Conservation (phyloP, 1,140 invertebrate genomes). For the Drosophila ironensis region DNA sequence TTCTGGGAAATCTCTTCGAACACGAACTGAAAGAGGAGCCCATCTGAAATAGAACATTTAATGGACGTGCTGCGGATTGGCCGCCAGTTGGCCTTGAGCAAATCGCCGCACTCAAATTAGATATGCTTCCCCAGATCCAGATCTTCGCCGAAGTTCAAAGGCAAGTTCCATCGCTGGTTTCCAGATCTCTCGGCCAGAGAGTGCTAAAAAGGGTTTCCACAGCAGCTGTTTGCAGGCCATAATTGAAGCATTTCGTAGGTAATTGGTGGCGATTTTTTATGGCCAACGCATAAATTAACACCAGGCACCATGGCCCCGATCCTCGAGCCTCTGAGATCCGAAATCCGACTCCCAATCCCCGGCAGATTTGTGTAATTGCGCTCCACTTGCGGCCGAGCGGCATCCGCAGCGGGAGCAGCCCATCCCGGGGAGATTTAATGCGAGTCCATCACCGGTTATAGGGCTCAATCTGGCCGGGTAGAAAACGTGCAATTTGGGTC, state of each 20-base stretch:
- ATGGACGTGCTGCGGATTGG: neutral
- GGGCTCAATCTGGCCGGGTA: conserved; percentile 29
- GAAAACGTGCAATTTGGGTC: conserved; percentile 66
- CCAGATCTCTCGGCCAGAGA: conserved; percentile 1
- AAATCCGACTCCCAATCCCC: conserved; percentile 26
- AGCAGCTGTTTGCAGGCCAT: conserved; percentile 73
- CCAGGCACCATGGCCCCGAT: neutral
- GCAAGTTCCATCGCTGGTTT: neutral
- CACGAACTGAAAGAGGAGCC: neutral
- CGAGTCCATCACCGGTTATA: conserved; percentile 47
- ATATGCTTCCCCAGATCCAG: conserved; percentile 28
- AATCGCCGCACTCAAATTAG: conserved; percentile 45
- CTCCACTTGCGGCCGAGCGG: conserved; percentile 6
- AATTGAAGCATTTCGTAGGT: conserved; percentile 74
- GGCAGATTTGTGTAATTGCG: conserved; percentile 76
- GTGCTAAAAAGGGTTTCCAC: conserved; percentile 74
- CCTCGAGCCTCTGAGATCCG: neutral
- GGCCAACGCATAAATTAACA: conserved; percentile 77
- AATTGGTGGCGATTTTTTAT: conserved; percentile 75
- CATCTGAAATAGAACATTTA: conserved; percentile 37
- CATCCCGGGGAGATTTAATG: conserved; percentile 51
- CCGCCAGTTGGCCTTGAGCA: conserved; percentile 31
- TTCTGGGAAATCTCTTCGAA: conserved; percentile 39
- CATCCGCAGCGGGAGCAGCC: neutral
- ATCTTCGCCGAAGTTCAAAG: conserved; percentile 33